Conservation (phyloP, 2,888 invertebrate genomes). For the Sepioteuthis lessoniana region DNA sequence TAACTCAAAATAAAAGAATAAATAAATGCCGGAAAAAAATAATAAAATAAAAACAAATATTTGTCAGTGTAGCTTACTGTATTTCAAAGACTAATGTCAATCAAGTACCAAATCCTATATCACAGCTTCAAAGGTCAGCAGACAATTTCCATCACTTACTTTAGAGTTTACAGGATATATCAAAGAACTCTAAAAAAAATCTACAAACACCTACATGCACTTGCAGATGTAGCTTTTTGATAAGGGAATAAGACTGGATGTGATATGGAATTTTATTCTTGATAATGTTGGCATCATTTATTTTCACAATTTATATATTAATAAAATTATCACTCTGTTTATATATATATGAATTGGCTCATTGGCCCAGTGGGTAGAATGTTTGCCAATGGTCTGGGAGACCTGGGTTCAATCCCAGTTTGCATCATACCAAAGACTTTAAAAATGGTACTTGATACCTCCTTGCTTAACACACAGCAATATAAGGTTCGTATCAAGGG, state of each 20-base stretch:
- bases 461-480: too few relatives aligned
- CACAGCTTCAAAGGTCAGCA: not conserved
- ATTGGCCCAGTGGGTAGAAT: too few relatives aligned
- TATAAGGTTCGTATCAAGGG: too few relatives aligned
- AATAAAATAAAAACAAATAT: not conserved
- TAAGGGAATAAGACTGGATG: not conserved
- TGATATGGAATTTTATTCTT: not conserved
- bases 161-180: not conserved
- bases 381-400: too few relatives aligned
- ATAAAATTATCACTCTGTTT: too few relatives aligned
- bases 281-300: too few relatives aligned
- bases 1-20: not conserved
- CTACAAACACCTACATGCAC: not conserved
- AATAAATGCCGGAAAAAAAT: not conserved
- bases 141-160: not conserved
- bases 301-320: too few relatives aligned
- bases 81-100: slow-evolving; percentile 13
- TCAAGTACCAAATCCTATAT: not conserved
- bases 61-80: slow-evolving; percentile 6
- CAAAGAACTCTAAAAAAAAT: not conserved
- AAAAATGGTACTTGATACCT: too few relatives aligned
- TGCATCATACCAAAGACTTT: too few relatives aligned
- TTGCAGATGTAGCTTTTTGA: not conserved
- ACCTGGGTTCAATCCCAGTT: too few relatives aligned
- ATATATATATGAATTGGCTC: not conserved